Conservation (phyloP, 1,140 invertebrate genomes). For the Hylaeus volcanicus region DNA sequence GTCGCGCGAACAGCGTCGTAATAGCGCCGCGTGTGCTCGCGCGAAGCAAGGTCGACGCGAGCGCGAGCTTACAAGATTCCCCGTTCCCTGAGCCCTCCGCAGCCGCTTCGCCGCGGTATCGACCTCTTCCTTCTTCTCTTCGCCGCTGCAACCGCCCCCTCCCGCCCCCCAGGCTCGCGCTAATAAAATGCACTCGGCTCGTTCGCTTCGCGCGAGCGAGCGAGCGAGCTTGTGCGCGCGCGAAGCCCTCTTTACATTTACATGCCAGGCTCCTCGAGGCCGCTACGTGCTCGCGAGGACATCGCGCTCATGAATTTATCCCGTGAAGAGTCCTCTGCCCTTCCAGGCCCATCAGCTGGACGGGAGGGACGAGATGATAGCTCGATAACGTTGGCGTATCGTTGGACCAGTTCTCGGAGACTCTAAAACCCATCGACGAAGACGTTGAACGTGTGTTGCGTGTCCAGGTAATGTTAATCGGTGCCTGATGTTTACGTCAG, state of each 20-base stretch:
- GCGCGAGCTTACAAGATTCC: conserved; percentile 67
- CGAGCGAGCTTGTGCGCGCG: conserved; percentile 26
- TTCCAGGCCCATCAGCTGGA: no score
- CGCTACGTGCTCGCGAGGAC: conserved; percentile 60
- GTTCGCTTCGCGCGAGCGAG: conserved; percentile 49
- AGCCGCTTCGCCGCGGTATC: conserved; percentile 4
- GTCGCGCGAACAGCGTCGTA: conserved; percentile 57
- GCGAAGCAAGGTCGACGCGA: conserved; percentile 61
- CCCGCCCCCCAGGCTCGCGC: conserved; percentile 40
- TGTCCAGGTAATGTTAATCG: background rate
- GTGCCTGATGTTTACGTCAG: background rate
- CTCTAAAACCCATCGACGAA: background rate
- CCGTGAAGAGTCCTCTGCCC: conserved; percentile 20
- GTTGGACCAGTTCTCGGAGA: conserved; percentile 59
- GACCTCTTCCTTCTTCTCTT: conserved; percentile 50
- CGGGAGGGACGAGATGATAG: conserved; percentile 22
- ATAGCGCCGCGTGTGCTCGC: conserved; percentile 60
- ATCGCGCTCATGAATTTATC: conserved; percentile 76
- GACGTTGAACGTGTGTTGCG: background rate
- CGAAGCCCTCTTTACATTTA: conserved; percentile 67
- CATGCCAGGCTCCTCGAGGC: conserved; percentile 54
- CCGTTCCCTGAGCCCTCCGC: conserved; percentile 11
- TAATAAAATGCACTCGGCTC: conserved; percentile 71
- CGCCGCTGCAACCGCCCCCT: conserved; percentile 19
- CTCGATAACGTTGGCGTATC: conserved; percentile 55